Evolutionary conservation across 1,140 invertebrate genomes (phyloP).

Genomic region (Drosophila persimilis): DNA sequence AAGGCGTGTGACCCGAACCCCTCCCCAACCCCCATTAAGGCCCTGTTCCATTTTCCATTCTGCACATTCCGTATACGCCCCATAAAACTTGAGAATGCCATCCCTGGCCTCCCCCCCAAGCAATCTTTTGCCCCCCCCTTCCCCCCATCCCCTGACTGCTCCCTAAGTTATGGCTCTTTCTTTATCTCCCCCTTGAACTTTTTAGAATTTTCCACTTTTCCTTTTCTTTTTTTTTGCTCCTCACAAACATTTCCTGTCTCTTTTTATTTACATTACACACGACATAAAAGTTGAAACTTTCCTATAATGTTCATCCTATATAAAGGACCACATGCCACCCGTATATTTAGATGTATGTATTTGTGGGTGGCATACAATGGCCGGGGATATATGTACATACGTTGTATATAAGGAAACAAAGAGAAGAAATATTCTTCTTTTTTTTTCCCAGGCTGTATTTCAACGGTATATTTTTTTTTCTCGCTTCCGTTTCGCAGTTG

Average conservation of each 20-base stretch:
- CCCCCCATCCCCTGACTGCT: slow-evolving; percentile 30
- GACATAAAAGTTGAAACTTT: slow-evolving; percentile 69
- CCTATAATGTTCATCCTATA: slow-evolving; percentile 17
- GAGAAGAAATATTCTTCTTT: slow-evolving; percentile 30
- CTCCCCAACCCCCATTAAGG: neutral
- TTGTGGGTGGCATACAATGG: slow-evolving; percentile 39
- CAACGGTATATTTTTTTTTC: slow-evolving; percentile 24
- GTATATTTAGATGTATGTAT: slow-evolving; percentile 25
- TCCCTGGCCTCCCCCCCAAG: neutral
- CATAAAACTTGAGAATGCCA: slow-evolving; percentile 46
- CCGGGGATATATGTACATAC: slow-evolving; percentile 2
- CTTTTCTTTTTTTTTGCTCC: slow-evolving; percentile 44
- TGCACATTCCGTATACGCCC: slow-evolving; percentile 52
- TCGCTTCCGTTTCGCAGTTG: slow-evolving; percentile 55
- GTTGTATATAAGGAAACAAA: slow-evolving; percentile 48
- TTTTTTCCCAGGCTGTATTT: slow-evolving; percentile 36
- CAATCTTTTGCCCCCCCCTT: neutral
- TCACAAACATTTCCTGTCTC: slow-evolving; percentile 72
- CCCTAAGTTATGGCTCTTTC: slow-evolving; percentile 49
- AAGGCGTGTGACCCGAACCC: too few relatives aligned
- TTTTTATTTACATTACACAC: slow-evolving; percentile 75
- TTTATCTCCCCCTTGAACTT: slow-evolving; percentile 23
- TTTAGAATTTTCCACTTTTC: slow-evolving; percentile 59
- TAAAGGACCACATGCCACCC: neutral
- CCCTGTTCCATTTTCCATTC: slow-evolving; percentile 10